A percentile compares a stretch with the other conserved stretches of the same genome.
phyloP scores from a whole-genome alignment of 2,888 invertebrate species.

The Chloroclystis v-ata region DNA sequence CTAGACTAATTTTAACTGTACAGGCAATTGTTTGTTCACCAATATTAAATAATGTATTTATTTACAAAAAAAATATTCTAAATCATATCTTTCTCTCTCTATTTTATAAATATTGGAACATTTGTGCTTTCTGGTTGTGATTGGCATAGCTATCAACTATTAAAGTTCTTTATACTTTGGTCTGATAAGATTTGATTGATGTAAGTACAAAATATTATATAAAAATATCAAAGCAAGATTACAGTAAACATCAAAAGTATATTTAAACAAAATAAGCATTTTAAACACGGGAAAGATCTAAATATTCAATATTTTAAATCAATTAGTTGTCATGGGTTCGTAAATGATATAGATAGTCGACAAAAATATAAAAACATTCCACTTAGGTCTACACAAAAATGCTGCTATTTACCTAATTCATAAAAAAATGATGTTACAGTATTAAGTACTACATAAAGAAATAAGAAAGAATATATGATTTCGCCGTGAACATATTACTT shows the following conservation, averaged over 20 bases:
- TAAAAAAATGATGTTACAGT: no score
- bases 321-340: no score
- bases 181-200: conserved; percentile 12
- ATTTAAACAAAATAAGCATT: background rate
- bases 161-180: conserved; percentile 12
- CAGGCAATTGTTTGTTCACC: conserved; percentile 54
- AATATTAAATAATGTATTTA: conserved; percentile 50
- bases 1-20: conserved; percentile 65
- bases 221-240: no score
- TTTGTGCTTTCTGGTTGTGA: conserved; percentile 13
- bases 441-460: no score
- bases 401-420: no score
- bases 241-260: background rate
- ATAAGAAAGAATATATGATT: no score
- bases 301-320: background rate
- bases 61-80: conserved; percentile 54
- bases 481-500: background rate
- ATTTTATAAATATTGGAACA: conserved; percentile 24
- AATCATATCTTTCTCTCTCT: conserved; percentile 36
- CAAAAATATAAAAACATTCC: no score
- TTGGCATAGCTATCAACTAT: conserved; percentile 12
- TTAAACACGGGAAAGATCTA: background rate
- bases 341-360: no score
- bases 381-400: no score
- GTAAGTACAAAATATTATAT: no score